Evolutionary conservation across 2,797 vertebrate genomes (phyloP), one percentile per base, ranked within the genome.

Genomic region (Paratrypauchen microcephalus): DNA sequence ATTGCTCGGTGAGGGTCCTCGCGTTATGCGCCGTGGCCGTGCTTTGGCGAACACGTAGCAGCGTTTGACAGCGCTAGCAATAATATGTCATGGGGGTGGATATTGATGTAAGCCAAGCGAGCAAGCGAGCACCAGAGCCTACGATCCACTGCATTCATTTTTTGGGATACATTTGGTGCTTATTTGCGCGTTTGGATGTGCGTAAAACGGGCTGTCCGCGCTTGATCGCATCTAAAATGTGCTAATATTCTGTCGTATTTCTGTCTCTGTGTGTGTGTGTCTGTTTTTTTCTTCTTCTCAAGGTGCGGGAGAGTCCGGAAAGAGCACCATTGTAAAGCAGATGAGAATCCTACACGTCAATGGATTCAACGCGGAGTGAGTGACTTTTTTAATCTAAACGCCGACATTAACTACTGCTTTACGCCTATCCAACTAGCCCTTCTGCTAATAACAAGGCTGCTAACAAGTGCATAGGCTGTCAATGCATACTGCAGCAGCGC

Each of bases 271-370:
- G 0, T 45, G 6, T 50, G n/a, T 62, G 26, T 45, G 41, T 45
- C 13, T 45, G 12, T 45, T 0, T 45, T 6, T 41, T 65, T 19
- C 69, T 83, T 8, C 75, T 68, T 86, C 91, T 93, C 69, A 92
- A 99, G 97, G 97, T 90, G 97, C 97, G 86, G 97, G 97, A 86
- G 97, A 99, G 92, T 99, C 97, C 80, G 97, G 97, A 89, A 99
- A 99, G 93, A 99, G 97, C 95, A 99, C 97, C 81, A 99, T 99
- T 87, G 97, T 99, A 92, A 99, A 99, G 93, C 97, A 99, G 88
- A 99, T 99, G 97, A 94, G 93, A 93, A 99, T 99, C 75, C 95
- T 99, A 88, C 97, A 99, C 83, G 97, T 99, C 92, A 98, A 99
- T 86, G 97, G 97, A 88, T 99, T 99, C 93, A 99, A 99, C 92